phyloP scores from a whole-genome alignment of 2,888 invertebrate genomes.

The Cancer borealis region DNA sequence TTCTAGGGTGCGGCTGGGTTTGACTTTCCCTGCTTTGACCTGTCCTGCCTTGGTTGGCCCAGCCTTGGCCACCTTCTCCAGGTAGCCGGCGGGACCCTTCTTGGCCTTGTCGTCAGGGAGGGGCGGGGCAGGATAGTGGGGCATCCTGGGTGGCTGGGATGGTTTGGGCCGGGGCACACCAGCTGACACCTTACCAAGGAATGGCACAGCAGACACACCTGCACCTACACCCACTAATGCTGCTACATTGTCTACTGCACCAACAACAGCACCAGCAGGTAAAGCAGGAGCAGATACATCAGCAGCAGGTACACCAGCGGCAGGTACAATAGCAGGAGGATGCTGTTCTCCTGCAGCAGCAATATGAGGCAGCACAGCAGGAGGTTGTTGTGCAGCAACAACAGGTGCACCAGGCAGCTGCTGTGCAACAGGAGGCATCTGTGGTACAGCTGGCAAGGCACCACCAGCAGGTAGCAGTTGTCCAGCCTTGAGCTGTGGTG shows the following conservation, averaged over 20 bases:
- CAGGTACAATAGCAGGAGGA: conserved; percentile 10
- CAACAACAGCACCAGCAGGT: neutral
- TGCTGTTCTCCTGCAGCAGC: no score
- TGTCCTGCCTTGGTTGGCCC: neutral
- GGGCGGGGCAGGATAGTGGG: neutral
- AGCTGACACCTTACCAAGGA: neutral
- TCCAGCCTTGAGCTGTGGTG: no score
- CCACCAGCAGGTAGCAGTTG: no score
- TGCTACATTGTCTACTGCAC: no score
- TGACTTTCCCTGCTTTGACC: neutral
- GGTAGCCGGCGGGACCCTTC: neutral
- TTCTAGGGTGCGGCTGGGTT: neutral
- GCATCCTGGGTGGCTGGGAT: neutral
- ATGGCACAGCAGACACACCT: no score
- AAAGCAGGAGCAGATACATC: neutral
- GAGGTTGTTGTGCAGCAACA: neutral
- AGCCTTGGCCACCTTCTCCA: neutral
- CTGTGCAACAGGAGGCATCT: no score
- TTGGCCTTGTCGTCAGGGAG: neutral
- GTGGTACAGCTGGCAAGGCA: no score
- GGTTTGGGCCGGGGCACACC: neutral
- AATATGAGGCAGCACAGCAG: neutral
- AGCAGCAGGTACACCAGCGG: neutral
- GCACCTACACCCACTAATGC: no score
- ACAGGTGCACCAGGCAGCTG: neutral